A percentile compares a stretch with the other conserved stretches of the same genome.
phyloP scores from a whole-genome alignment of 1,140 invertebrate genomes.

The Cotesia vestalis region DNA sequence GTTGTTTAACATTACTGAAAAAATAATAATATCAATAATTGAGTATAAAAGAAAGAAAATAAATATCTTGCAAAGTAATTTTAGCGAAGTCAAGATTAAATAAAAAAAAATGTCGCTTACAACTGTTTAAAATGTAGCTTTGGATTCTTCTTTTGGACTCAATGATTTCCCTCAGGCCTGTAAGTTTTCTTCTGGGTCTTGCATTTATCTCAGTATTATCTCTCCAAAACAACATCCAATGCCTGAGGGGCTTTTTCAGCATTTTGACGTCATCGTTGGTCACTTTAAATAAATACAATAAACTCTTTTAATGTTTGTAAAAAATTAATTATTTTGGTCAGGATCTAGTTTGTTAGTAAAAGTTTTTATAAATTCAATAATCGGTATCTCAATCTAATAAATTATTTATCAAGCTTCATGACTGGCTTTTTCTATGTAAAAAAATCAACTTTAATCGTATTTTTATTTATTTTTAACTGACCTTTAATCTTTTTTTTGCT shows the following conservation, averaged over 20 bases:
- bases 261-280: constrained; percentile 10
- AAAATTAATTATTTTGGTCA: background rate
- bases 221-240: constrained; percentile 11
- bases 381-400: too few species aligned
- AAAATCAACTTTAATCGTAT: too few species aligned
- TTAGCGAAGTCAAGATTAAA: background rate
- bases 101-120: background rate
- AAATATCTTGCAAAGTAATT: background rate
- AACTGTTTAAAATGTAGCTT: background rate
- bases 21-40: too few species aligned
- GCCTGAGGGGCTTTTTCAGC: constrained; percentile 1
- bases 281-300: constrained; percentile 16
- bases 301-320: too few species aligned
- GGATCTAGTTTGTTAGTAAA: too few species aligned
- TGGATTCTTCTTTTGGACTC: constrained; percentile 9
- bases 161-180: constrained; percentile 29
- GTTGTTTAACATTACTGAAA: too few species aligned
- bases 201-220: constrained; percentile 6
- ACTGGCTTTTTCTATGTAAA: too few species aligned
- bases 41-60: background rate
- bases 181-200: constrained; percentile 11
- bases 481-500: too few species aligned
- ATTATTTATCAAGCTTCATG: too few species aligned
- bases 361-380: too few species aligned
- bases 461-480: too few species aligned